Percentiles rank a stretch among this genome's conserved stretches.
These are phyloP conservation scores for Micoletzkya japonica DNA, from an alignment of 2,888 invertebrate species.

Conservation along the genomic window DNA sequence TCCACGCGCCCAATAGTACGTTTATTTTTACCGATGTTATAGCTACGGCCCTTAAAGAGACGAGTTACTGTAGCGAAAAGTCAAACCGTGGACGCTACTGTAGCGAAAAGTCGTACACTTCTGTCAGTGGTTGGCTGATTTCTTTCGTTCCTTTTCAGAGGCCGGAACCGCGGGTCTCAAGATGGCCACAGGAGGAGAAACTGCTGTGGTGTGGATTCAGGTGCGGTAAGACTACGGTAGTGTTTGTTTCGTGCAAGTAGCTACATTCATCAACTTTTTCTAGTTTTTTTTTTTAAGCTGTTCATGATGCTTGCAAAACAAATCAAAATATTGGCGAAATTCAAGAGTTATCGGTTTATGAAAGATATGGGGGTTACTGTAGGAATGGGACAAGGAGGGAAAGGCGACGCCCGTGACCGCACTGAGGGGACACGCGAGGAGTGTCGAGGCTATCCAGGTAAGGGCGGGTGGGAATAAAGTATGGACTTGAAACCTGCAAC, in stretches of 20 bases:
- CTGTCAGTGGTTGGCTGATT: not conserved
- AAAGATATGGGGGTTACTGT: too few relatives aligned
- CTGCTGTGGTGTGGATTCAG: slow-evolving; percentile 12
- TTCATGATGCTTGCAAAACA: not conserved
- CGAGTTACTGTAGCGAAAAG: too few relatives aligned
- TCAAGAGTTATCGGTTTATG: too few relatives aligned
- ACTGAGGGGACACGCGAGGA: slow-evolving; percentile 87
- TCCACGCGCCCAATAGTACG: slow-evolving; percentile 2
- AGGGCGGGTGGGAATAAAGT: too few relatives aligned
- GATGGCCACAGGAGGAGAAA: slow-evolving; percentile 9
- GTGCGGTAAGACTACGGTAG: not conserved
- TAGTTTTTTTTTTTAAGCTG: not conserved
- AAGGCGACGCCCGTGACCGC: slow-evolving; percentile 67
- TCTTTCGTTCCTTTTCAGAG: not conserved
- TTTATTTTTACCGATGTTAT: not conserved
- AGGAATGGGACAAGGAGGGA: slow-evolving; percentile 73
- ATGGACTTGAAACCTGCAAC: too few relatives aligned
- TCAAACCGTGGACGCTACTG: too few relatives aligned
- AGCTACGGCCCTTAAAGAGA: too few relatives aligned
- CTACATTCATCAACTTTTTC: too few relatives aligned
- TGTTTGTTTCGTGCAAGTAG: too few relatives aligned
- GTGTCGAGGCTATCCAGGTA: slow-evolving; percentile 86
- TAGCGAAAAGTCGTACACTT: not conserved
- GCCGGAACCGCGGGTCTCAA: not conserved
- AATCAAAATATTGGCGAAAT: slow-evolving; percentile 13